Evolutionary conservation across 2,113 vertebrate species (phyloP).

Genomic region (Nesogale talazaci): DNA sequence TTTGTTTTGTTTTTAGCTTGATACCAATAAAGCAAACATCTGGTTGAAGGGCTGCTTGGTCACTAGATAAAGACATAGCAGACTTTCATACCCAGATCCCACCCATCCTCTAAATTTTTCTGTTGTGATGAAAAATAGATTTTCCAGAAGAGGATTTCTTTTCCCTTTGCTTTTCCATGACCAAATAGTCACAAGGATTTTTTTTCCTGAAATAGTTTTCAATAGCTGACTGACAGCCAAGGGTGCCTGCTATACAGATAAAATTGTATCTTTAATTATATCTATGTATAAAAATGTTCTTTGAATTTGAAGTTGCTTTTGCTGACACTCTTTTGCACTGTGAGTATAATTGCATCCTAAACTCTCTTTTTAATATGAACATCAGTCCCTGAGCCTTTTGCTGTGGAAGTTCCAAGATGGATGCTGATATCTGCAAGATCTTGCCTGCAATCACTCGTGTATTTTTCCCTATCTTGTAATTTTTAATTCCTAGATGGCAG

Average conservation of each 20-base stretch:
- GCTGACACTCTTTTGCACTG: not conserved
- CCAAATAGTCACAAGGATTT: conserved; percentile 60
- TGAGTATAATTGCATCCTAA: not conserved
- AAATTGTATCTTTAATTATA: not conserved
- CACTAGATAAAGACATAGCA: not conserved
- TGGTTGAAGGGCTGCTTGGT: not conserved
- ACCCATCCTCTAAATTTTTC: conserved; percentile 25
- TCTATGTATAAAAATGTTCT: not conserved
- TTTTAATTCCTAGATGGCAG: not conserved
- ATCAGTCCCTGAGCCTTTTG: not conserved
- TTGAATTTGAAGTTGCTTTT: not conserved
- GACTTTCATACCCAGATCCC: not conserved
- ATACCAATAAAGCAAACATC: not conserved
- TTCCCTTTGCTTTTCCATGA: conserved; percentile 61
- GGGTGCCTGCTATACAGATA: not conserved
- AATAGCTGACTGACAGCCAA: not conserved
- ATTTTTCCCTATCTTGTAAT: not conserved
- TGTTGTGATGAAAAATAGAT: conserved; percentile 67
- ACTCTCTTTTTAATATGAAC: not conserved
- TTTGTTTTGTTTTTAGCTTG: not conserved
- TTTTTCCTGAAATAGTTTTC: conserved; percentile 20
- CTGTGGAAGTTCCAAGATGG: not conserved
- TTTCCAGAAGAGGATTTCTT: conserved; percentile 56
- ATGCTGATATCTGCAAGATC: not conserved
- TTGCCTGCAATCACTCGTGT: too few species aligned